Conservation (phyloP, 2,113 vertebrate genomes). For the Pongo pygmaeus region DNA sequence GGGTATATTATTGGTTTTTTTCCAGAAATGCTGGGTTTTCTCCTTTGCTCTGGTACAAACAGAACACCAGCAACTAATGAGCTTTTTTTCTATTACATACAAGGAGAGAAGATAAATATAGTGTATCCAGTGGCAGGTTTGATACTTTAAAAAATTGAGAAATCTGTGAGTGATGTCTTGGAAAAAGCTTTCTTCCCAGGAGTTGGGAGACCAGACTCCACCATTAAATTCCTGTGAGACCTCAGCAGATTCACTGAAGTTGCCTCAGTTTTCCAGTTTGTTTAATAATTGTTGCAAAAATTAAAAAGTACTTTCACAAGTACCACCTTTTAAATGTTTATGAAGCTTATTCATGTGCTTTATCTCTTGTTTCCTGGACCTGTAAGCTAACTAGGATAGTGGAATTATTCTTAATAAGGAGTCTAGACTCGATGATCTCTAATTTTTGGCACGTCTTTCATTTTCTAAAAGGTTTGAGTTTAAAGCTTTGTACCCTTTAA, state of each 20-base stretch:
- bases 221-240: conserved; percentile 30
- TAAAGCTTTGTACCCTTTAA: conserved; percentile 21
- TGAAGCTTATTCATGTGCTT: background rate
- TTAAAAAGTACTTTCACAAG: background rate
- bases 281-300: conserved; percentile 21
- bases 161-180: background rate
- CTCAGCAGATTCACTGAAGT: background rate
- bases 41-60: background rate
- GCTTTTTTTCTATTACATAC: background rate
- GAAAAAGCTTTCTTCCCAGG: background rate
- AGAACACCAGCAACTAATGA: background rate
- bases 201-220: background rate
- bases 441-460: background rate
- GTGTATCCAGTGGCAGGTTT: background rate
- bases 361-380: background rate
- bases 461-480: background rate
- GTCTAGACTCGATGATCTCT: background rate
- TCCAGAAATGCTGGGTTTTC: background rate
- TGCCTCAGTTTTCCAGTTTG: background rate
- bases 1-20: background rate
- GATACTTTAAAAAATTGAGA: background rate
- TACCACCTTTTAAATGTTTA: background rate
- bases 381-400: background rate
- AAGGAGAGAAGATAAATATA: background rate
- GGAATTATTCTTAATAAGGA: background rate